Evolutionary conservation across 2,113 vertebrate genomes (phyloP).

Genomic region (Emydocephalus ijimae): DNA sequence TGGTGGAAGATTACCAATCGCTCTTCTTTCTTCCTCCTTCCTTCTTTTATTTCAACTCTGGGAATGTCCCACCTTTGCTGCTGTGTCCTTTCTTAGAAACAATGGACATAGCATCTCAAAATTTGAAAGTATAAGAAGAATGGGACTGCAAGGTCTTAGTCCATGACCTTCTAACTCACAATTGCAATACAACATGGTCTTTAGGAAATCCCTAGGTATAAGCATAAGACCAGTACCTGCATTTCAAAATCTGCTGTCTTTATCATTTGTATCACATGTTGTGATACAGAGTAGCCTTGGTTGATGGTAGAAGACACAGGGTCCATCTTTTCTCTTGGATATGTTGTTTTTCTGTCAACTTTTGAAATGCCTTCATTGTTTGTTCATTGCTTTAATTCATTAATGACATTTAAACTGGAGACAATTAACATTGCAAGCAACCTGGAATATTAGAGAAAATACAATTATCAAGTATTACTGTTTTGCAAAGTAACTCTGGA

Average conservation of each 20-base stretch:
- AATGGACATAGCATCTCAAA: neutral
- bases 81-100: neutral
- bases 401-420: neutral
- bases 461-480: neutral
- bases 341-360: neutral
- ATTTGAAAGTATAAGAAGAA: neutral
- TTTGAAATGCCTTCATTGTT: neutral
- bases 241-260: neutral
- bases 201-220: neutral
- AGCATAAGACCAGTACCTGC: neutral
- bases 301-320: neutral
- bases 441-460: neutral
- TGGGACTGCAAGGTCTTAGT: neutral
- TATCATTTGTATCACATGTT: neutral
- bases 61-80: neutral
- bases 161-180: neutral
- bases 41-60: neutral
- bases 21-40: neutral
- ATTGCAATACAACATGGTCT: neutral
- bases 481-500: neutral
- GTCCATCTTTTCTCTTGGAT: too few species aligned
- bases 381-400: conserved; percentile 2
- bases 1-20: neutral
- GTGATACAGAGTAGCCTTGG: neutral
- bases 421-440: neutral